Evolutionary conservation across 2,888 invertebrate genomes (phyloP).

Genomic region (Ectropis crepuscularia): DNA sequence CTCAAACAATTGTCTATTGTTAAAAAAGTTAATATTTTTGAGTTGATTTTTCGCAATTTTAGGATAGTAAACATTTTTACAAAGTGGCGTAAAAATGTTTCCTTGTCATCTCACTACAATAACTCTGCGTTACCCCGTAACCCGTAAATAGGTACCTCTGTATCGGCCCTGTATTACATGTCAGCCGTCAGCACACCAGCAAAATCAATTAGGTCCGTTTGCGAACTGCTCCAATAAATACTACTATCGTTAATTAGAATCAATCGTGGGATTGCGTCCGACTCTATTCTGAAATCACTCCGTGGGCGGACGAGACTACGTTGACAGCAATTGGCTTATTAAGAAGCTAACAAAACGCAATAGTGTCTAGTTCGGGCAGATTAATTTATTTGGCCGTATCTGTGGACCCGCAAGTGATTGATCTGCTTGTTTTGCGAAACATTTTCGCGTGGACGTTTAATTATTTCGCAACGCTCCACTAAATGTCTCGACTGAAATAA

Average conservation of each 20-base stretch:
- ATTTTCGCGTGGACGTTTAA: slow-evolving; percentile 43
- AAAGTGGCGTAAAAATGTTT: too few species aligned
- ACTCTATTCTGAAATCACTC: slow-evolving; percentile 76
- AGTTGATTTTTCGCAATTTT: too few species aligned
- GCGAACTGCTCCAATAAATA: slow-evolving; percentile 81
- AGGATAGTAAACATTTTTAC: too few species aligned
- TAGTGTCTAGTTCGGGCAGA: slow-evolving; percentile 54
- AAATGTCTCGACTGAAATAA: slow-evolving; percentile 41
- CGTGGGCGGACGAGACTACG: slow-evolving; percentile 65
- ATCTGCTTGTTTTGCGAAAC: slow-evolving; percentile 52
- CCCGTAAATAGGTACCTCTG: background rate
- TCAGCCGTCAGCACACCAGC: slow-evolving; percentile 58
- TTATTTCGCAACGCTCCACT: slow-evolving; percentile 42
- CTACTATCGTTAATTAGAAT: slow-evolving; percentile 84
- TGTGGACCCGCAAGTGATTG: slow-evolving; percentile 55
- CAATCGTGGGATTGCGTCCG: slow-evolving; percentile 79
- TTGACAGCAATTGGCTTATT: slow-evolving; percentile 77
- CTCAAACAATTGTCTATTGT: too few species aligned
- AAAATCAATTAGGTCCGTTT: slow-evolving; percentile 82
- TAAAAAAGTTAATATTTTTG: too few species aligned
- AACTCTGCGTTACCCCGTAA: too few species aligned
- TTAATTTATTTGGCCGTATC: slow-evolving; percentile 61
- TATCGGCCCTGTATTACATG: slow-evolving; percentile 50
- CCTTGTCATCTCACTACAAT: too few species aligned
- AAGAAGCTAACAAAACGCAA: slow-evolving; percentile 70